A percentile compares a stretch with the other conserved stretches of the same genome.
These are phyloP conservation scores for Ptilorrhoa leucosticta DNA, from an alignment of 2,113 vertebrate genomes.

Conservation along the genomic window DNA sequence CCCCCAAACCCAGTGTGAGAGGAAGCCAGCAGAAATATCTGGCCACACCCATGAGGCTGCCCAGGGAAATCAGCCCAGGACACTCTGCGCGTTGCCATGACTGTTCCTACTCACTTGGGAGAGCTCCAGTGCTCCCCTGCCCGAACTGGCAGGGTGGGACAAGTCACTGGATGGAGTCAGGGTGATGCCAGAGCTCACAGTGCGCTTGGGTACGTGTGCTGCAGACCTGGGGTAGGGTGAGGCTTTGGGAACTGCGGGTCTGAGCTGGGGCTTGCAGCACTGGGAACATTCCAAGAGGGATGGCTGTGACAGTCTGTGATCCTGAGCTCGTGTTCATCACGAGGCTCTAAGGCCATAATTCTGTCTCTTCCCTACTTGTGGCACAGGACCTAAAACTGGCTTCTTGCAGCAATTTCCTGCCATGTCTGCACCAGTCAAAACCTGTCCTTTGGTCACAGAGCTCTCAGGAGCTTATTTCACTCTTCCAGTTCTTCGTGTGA, in stretches of 20 bases:
- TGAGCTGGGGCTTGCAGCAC: not conserved
- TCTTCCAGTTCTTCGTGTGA: not conserved
- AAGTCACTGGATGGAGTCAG: not conserved
- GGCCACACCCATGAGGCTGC: not conserved
- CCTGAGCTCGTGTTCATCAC: not conserved
- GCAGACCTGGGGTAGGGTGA: not conserved
- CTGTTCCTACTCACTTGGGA: fast-evolving
- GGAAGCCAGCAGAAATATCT: not conserved
- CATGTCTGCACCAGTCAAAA: not conserved
- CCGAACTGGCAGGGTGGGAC: not conserved
- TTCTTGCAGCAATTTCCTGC: not conserved
- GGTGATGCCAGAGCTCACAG: not conserved
- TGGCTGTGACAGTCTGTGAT: not conserved
- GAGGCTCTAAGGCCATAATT: not conserved
- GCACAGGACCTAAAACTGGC: not conserved
- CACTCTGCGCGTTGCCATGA: fast-evolving
- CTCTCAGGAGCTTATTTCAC: not conserved
- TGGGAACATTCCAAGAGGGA: not conserved
- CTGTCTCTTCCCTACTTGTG: not conserved
- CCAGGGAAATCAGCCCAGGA: not conserved
- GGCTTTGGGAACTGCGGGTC: not conserved
- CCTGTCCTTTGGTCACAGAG: not conserved
- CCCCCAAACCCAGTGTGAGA: not conserved
- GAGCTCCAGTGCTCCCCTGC: not conserved
- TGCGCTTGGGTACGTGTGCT: not conserved